phyloP scores from a whole-genome alignment of 2,113 vertebrate genomes.

The Paratilapia polleni region DNA sequence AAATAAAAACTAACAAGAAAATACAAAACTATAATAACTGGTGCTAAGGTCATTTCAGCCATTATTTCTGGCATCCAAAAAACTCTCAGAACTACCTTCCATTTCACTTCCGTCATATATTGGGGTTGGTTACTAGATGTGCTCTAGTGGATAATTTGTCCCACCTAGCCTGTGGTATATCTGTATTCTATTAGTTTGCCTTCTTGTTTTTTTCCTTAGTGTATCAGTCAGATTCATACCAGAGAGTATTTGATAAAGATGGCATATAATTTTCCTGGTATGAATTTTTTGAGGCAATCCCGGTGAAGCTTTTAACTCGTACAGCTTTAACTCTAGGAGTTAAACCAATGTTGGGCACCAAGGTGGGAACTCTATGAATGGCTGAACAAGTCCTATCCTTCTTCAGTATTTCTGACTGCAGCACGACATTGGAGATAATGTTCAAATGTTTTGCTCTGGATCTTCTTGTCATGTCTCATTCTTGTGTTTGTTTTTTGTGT shows the following conservation, averaged over 20 bases:
- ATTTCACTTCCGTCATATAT: background rate
- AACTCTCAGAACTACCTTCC: too few species aligned
- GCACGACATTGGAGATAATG: background rate
- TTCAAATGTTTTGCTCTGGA: background rate
- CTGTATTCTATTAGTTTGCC: too few species aligned
- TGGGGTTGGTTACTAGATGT: background rate
- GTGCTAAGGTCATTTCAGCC: background rate
- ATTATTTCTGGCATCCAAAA: too few species aligned
- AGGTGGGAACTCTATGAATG: background rate
- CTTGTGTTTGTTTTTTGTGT: conserved; percentile 10
- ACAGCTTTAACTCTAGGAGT: background rate
- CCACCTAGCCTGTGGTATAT: too few species aligned
- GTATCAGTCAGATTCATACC: background rate
- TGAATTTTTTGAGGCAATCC: background rate
- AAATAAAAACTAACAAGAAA: too few species aligned
- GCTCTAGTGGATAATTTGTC: background rate
- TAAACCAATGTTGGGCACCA: fast-evolving
- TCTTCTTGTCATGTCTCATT: background rate
- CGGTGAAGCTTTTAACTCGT: background rate
- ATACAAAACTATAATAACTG: too few species aligned
- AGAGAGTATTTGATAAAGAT: background rate
- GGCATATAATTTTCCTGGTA: background rate
- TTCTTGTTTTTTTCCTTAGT: background rate
- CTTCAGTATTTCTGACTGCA: background rate
- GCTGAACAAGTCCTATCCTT: background rate